phyloP scores from a whole-genome alignment of 2,113 vertebrate species.

The Telmatochromis bifrenatus region DNA sequence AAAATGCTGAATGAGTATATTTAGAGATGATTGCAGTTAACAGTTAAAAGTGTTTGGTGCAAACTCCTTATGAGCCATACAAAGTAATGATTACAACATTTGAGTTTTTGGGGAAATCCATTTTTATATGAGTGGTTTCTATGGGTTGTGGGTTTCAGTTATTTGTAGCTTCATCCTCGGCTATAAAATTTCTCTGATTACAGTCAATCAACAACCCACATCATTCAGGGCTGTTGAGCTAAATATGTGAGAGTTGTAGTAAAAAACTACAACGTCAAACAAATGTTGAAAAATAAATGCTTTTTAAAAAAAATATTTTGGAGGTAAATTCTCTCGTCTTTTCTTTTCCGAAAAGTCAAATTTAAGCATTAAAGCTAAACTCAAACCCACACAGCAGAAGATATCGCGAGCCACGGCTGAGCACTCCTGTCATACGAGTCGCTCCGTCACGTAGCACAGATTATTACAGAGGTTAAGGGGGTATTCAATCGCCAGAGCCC shows the following conservation, averaged over 20 bases:
- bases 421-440: slow-evolving; percentile 6
- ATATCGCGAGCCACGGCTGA: background rate
- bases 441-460: slow-evolving; percentile 12
- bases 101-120: background rate
- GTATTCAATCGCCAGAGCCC: slow-evolving; percentile 44
- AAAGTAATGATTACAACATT: background rate
- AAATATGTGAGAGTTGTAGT: background rate
- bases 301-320: accelerated
- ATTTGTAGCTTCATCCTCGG: background rate
- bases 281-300: background rate
- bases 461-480: slow-evolving; percentile 47
- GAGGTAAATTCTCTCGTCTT: background rate
- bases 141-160: background rate
- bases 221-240: background rate
- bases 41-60: background rate
- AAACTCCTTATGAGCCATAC: accelerated
- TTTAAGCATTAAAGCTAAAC: background rate
- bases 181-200: background rate
- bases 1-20: background rate
- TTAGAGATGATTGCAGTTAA: background rate
- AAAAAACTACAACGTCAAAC: background rate
- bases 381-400: background rate
- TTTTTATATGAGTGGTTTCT: background rate
- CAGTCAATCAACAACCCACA: background rate
- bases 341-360: background rate